These are phyloP conservation scores for Trichomalopsis sarcophagae DNA, from an alignment of 1,140 invertebrate species.

Conservation along the genomic window DNA sequence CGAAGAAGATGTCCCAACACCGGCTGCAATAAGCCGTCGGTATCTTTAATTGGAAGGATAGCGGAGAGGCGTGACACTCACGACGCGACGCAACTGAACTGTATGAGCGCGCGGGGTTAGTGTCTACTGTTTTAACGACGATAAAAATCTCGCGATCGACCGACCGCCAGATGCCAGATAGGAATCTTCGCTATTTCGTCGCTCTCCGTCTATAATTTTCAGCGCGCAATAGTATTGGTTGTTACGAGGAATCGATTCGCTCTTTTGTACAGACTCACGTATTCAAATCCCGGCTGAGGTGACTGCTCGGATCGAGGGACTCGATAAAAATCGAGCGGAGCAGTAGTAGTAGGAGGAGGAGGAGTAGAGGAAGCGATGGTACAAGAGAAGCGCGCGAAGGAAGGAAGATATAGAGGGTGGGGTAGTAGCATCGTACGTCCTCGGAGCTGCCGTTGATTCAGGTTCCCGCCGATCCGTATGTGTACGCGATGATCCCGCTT, in stretches of 20 bases:
- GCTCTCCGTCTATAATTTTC: slow-evolving; percentile 44
- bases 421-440: slow-evolving; percentile 28
- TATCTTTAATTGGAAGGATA: slow-evolving; percentile 54
- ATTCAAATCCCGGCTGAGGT: not conserved
- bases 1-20: slow-evolving; percentile 45
- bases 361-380: not conserved
- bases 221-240: slow-evolving; percentile 23
- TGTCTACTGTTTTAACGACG: slow-evolving; percentile 51
- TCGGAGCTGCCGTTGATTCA: slow-evolving; percentile 68
- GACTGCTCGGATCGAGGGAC: not conserved
- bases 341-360: slow-evolving; percentile 1
- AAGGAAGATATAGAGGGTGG: not conserved
- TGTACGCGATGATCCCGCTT: slow-evolving; percentile 69
- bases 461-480: slow-evolving; percentile 53
- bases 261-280: not conserved
- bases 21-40: slow-evolving; percentile 46
- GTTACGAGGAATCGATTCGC: slow-evolving; percentile 37
- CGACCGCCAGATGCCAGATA: slow-evolving; percentile 42
- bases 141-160: slow-evolving; percentile 42
- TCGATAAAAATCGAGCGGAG: not conserved
- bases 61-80: slow-evolving; percentile 48
- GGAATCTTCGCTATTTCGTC: slow-evolving; percentile 38
- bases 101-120: slow-evolving; percentile 1
- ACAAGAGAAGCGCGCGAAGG: not conserved
- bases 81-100: slow-evolving; percentile 40